Base-by-base conservation (phyloP, 2,888 invertebrate species). In the Lamellibrachia columna region DNA sequence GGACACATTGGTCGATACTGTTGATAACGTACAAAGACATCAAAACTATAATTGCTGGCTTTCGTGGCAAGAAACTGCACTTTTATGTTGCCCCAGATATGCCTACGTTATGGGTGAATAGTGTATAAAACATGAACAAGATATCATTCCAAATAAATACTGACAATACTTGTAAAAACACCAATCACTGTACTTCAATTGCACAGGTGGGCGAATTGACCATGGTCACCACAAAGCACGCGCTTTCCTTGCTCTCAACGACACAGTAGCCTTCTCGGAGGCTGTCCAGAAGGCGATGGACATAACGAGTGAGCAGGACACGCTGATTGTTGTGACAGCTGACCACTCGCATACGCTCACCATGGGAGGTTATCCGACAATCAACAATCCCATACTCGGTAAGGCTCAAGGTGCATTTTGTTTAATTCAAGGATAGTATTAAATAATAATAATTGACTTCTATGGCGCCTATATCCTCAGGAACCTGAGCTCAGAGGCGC, bases 251-350 rank as follows among this genome's bases (percentile, higher is more conserved):
- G 98, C 98, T 0, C 96, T 98, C 0, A 98, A 98, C 94, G 98
- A 98, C 96, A 98, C 98, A 0, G 97, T 98, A 93, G 98, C 98
- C 95, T 97, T 99, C 95, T 97, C 98, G 60, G 97, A 98, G 94
- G 98, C 98, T 0, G 97, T 98, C 22, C 95, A 97, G 93, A 97
- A 96, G 94, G 98, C 98, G 0, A 95, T 97, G 92, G 96, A 97
- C 11, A 95, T 98, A 94, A 28, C 97, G 0, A 97, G 97, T 92
- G 96, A 97, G n/a, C 96, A 97, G 91, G 98, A 98, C 53, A 98
- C 98, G 0, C 96, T 98, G 2, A 97, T 98, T 53, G 97, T 98
- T 0, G 98, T 96, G 22, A 96, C 96, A 3, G 96, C 96, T 8
- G 97, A 97, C 93, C 97, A 97, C 93, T 96, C 96, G 0, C 96